Conservation (phyloP, 2,113 vertebrate species). For the Upupa epops region DNA sequence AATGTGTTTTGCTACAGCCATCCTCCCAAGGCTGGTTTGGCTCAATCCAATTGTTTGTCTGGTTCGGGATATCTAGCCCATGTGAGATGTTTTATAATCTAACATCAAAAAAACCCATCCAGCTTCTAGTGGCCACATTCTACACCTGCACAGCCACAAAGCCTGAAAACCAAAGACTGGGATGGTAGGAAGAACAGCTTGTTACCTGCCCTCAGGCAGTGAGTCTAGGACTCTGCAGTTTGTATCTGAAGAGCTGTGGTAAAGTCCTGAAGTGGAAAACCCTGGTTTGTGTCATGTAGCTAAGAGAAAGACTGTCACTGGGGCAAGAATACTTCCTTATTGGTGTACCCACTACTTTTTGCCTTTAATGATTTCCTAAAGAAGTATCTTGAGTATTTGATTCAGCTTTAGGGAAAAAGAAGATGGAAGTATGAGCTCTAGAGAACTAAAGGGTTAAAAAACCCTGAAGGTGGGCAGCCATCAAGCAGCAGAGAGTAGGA, state of each 20-base stretch:
- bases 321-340: background rate
- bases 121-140: background rate
- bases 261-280: background rate
- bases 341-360: background rate
- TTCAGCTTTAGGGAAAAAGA: background rate
- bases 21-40: fast-evolving
- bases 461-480: background rate
- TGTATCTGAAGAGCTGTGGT: background rate
- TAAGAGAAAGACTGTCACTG: background rate
- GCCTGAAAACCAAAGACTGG: background rate
- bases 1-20: background rate
- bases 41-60: background rate
- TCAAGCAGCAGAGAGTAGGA: slow-evolving; percentile 31
- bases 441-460: background rate
- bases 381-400: background rate
- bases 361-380: background rate
- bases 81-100: background rate
- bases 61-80: background rate
- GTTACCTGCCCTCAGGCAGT: background rate
- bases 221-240: background rate
- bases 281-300: background rate
- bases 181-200: background rate
- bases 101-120: background rate
- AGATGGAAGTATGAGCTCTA: background rate
- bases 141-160: fast-evolving